Evolutionary conservation across 2,113 vertebrate species (phyloP).

Genomic region (Albula goreensis): DNA sequence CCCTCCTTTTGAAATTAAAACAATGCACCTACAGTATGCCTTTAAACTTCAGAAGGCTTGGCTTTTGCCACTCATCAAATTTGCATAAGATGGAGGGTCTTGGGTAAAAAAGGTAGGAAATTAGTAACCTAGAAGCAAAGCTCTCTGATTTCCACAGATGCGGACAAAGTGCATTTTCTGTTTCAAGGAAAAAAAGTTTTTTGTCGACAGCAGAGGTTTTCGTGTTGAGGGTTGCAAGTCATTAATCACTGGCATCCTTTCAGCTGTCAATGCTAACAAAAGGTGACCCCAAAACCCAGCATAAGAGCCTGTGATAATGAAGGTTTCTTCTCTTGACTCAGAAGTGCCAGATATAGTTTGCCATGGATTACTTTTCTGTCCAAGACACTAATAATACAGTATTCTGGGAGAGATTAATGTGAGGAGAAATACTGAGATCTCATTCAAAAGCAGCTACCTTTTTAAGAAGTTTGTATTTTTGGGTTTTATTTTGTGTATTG

Average conservation of each 20-base stretch:
- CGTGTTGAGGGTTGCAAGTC: conserved; percentile 74
- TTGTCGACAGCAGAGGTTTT: conserved; percentile 55
- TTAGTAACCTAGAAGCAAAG: conserved; percentile 54
- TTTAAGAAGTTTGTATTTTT: neutral
- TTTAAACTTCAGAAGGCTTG: conserved; percentile 48
- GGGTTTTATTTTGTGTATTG: neutral
- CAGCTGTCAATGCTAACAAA: conserved; percentile 81
- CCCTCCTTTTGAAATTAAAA: conserved; percentile 65
- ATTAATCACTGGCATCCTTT: conserved; percentile 86
- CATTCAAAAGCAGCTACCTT: neutral
- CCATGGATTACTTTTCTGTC: conserved; percentile 58
- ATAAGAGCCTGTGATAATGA: conserved; percentile 69
- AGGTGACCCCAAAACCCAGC: conserved; percentile 71
- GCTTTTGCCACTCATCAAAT: conserved; percentile 52
- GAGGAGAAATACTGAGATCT: conserved; percentile 26
- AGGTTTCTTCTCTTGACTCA: conserved; percentile 30
- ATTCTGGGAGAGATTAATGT: conserved; percentile 66
- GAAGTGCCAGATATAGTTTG: conserved; percentile 64
- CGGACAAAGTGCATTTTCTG: conserved; percentile 63
- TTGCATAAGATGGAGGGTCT: conserved; percentile 59
- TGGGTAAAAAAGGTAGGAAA: conserved; percentile 54
- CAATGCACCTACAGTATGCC: conserved; percentile 62
- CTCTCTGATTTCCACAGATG: conserved; percentile 53
- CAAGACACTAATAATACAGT: conserved; percentile 58
- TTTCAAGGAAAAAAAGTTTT: conserved; percentile 46